Conservation (phyloP, 2,888 invertebrate genomes). For the Drosophila limbata region DNA sequence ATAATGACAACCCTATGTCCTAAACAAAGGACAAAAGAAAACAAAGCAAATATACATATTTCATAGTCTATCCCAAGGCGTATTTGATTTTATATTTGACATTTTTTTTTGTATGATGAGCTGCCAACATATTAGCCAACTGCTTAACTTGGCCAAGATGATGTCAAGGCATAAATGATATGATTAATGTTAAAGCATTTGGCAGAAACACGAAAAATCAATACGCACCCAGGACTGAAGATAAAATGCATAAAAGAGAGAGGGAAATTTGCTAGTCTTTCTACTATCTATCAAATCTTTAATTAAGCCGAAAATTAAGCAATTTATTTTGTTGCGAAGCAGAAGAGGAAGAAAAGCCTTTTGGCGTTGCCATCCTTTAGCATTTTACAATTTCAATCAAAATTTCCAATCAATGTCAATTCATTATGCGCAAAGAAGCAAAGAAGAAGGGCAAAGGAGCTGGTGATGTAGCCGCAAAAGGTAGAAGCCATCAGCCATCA, state of each 20-base stretch:
- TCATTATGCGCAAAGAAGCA: slow-evolving; percentile 73
- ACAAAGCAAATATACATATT: slow-evolving; percentile 29
- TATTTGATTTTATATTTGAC: not conserved
- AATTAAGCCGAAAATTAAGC: slow-evolving; percentile 82
- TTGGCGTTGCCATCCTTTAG: slow-evolving; percentile 51
- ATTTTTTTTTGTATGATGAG: not conserved
- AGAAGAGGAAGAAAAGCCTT: slow-evolving; percentile 23
- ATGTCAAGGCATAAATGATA: slow-evolving; percentile 40
- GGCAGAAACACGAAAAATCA: slow-evolving; percentile 11
- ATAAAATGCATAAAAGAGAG: not conserved
- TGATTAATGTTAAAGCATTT: slow-evolving; percentile 54
- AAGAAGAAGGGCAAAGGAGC: slow-evolving; percentile 1
- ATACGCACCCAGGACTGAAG: not conserved
- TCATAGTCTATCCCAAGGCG: slow-evolving; percentile 37
- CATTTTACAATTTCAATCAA: slow-evolving; percentile 82
- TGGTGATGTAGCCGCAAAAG: slow-evolving; percentile 48
- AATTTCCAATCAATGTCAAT: slow-evolving; percentile 85
- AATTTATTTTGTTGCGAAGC: slow-evolving; percentile 72
- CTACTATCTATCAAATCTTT: slow-evolving; percentile 67
- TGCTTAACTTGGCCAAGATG: slow-evolving; percentile 28
- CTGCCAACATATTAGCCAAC: slow-evolving; percentile 15
- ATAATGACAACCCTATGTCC: not conserved
- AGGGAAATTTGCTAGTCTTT: not conserved
- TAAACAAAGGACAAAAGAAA: slow-evolving; percentile 16
- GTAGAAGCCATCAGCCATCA: slow-evolving; percentile 26